Percentiles rank a stretch among this genome's conserved stretches.
These are phyloP conservation scores for Oreochromis spilurus DNA, from an alignment of 2,113 vertebrate species.

Conservation along the genomic window DNA sequence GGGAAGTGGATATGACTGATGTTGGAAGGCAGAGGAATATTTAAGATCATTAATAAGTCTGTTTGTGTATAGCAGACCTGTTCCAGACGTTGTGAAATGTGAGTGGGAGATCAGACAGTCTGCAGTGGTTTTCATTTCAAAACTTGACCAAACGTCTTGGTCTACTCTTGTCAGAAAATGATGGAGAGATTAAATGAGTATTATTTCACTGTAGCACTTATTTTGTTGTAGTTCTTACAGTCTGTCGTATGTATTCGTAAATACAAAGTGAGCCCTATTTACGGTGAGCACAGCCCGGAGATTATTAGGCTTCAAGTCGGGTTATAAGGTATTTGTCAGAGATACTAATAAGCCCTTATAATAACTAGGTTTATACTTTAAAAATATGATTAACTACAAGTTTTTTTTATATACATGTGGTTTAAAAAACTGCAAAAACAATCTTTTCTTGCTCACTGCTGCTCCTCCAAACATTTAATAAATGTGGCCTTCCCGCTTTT, in stretches of 20 bases:
- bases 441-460: background rate
- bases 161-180: background rate
- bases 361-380: background rate
- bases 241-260: background rate
- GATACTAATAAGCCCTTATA: background rate
- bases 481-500: background rate
- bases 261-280: background rate
- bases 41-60: background rate
- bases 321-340: background rate
- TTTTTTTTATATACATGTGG: background rate
- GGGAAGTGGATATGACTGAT: slow-evolving; percentile 20
- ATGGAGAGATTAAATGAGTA: background rate
- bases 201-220: background rate
- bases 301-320: background rate
- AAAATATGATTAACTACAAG: background rate
- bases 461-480: background rate
- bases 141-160: background rate
- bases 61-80: background rate
- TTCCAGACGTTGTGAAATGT: background rate
- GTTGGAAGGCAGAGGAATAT: background rate
- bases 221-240: background rate
- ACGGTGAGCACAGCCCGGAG: background rate
- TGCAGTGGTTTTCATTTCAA: slow-evolving; percentile 5
- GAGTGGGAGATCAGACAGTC: slow-evolving; percentile 27
- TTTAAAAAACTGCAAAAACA: background rate